These are phyloP conservation scores for Cotesia chilonis DNA, from an alignment of 1,140 invertebrate species.

Conservation along the genomic window DNA sequence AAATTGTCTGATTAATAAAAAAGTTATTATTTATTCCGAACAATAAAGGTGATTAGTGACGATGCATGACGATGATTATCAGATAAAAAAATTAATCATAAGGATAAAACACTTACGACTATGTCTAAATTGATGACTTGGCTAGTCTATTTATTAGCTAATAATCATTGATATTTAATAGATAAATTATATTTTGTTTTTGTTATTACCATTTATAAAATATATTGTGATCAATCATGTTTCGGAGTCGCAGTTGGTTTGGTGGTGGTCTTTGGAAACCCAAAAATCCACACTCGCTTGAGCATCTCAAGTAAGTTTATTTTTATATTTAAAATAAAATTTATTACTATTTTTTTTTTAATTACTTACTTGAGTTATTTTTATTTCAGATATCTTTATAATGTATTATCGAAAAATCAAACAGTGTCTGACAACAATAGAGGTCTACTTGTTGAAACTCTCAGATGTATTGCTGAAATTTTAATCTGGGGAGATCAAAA, in stretches of 20 bases:
- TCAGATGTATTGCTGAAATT: slow-evolving; percentile 97
- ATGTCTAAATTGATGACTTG: background rate
- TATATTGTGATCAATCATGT: slow-evolving; percentile 69
- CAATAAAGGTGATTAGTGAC: too few species aligned
- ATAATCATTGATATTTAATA: too few species aligned
- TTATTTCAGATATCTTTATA: slow-evolving; percentile 84
- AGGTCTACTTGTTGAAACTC: slow-evolving; percentile 93
- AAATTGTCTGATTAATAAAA: too few species aligned
- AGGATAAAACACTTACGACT: too few species aligned
- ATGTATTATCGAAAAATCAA: slow-evolving; percentile 95
- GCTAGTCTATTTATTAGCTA: slow-evolving; percentile 5
- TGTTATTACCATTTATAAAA: background rate
- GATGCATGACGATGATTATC: too few species aligned
- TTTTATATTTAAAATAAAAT: background rate
- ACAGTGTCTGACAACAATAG: slow-evolving; percentile 95
- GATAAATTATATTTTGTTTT: background rate
- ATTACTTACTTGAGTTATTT: slow-evolving; percentile 19
- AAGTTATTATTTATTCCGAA: too few species aligned
- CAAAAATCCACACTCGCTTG: slow-evolving; percentile 95
- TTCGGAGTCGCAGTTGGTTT: slow-evolving; percentile 88
- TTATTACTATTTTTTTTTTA: background rate
- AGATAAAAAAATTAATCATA: too few species aligned
- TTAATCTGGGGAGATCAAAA: slow-evolving; percentile 99
- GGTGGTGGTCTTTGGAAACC: slow-evolving; percentile 87
- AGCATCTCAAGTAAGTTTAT: slow-evolving; percentile 84